Evolutionary conservation across 2,113 vertebrate species (phyloP).

Genomic region (Ctenomys sociabilis): DNA sequence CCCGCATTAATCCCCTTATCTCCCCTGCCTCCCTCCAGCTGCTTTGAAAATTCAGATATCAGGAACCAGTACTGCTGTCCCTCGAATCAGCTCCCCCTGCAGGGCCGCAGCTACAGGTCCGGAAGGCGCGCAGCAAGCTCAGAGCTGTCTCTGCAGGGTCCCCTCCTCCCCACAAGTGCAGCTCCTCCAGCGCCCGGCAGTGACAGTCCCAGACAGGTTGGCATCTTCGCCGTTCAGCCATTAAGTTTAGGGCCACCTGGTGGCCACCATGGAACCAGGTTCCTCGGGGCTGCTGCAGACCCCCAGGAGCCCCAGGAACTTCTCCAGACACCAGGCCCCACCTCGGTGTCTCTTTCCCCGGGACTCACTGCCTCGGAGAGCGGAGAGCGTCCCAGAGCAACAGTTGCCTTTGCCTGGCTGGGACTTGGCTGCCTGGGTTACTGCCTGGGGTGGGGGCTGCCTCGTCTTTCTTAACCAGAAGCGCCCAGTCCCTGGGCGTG

Average conservation of each 20-base stretch:
- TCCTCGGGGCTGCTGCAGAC: accelerated
- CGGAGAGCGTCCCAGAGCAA: background rate
- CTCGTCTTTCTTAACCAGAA: background rate
- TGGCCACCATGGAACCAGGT: background rate
- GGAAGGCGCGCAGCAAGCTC: background rate
- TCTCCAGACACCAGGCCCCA: background rate
- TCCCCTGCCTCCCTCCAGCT: background rate
- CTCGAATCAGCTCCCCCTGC: background rate
- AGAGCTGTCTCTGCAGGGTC: background rate
- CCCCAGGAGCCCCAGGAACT: background rate
- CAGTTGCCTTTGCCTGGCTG: background rate
- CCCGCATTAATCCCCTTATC: background rate
- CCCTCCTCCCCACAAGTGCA: too few species aligned
- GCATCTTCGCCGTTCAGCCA: accelerated
- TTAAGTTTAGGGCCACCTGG: background rate
- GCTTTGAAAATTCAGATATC: background rate
- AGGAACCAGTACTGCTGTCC: too few species aligned
- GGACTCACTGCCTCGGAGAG: background rate
- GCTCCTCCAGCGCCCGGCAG: background rate
- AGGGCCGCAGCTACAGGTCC: background rate
- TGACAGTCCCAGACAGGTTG: background rate
- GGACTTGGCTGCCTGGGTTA: accelerated
- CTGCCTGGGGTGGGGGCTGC: background rate
- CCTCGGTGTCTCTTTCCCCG: accelerated
- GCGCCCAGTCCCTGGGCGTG: accelerated